phyloP scores from a whole-genome alignment of 2,113 vertebrate genomes.

The Solea senegalensis region DNA sequence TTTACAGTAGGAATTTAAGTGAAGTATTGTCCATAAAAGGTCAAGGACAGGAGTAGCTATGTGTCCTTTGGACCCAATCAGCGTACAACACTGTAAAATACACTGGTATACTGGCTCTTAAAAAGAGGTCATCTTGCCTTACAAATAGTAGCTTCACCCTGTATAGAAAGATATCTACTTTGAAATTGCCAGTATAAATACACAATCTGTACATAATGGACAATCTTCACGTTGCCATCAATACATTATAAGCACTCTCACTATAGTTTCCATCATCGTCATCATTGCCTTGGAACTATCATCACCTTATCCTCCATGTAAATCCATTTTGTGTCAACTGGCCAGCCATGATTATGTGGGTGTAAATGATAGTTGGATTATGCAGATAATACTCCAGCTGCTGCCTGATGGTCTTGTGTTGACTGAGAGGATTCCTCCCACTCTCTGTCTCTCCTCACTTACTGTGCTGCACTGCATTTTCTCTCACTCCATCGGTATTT shows the following conservation, averaged over 20 bases:
- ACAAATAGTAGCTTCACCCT: not conserved
- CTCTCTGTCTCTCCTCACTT: no score
- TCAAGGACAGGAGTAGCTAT: not conserved
- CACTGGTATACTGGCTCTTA: not conserved
- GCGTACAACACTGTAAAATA: not conserved
- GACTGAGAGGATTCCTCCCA: constrained; percentile 22
- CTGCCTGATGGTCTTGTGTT: constrained; percentile 36
- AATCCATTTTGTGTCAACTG: constrained; percentile 46
- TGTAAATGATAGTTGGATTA: constrained; percentile 68
- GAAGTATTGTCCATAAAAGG: no score
- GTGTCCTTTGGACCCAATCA: not conserved
- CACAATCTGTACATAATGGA: not conserved
- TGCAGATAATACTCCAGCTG: constrained; percentile 54
- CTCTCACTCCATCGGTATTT: constrained; percentile 1
- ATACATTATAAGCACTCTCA: constrained; percentile 11
- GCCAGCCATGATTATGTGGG: constrained; percentile 56
- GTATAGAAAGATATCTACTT: not conserved
- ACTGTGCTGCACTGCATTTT: no score
- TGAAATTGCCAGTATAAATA: not conserved
- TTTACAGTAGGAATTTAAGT: no score
- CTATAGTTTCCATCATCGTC: constrained; percentile 24
- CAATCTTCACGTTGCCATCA: not conserved
- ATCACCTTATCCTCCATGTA: constrained; percentile 60
- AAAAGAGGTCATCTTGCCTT: not conserved
- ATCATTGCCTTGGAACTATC: constrained; percentile 39